Base-by-base conservation (phyloP, 2,797 vertebrate species). In the Mico argentatus region DNA sequence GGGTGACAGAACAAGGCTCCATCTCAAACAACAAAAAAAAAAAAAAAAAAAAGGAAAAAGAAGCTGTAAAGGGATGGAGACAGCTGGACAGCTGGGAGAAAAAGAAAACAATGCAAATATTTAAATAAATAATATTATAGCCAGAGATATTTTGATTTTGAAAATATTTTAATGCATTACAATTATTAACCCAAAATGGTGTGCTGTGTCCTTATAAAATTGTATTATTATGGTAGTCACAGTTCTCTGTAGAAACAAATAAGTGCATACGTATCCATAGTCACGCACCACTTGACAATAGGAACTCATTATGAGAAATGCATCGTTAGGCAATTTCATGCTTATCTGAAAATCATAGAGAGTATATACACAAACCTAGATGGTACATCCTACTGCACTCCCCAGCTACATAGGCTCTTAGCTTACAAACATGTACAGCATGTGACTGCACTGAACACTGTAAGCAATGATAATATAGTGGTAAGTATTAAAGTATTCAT, bases 51-150 rank as follows among this genome's bases (percentile, higher is more conserved):
- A 55, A 3, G 52, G 52, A 22, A 30, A 52, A 84, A 22, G 0
- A 46, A n/a, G 7, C 10, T 20, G 0, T 26, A 7, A 10, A 39
- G 8, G 22, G 11, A 15, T 0, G 44, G 17, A 52, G 10, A n/a
- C 6, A 17, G 44, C 7, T 4, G 1, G 10, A 26, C 6, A 11
- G 44, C 7, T 4, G 1, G 27, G n/a, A n/a, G 26, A 19, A 9
- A 33, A 79, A 3, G 13, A 14, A 67, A 77, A 22, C 55, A 20
- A 26, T 44, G 14, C 13, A n/a, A 48, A 92, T 27, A 50, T 33
- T 26, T 39, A 22, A 30, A 39, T 3, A 73, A 14, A n/a, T n/a
- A 14, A 50, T 61, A 61, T 20, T 61, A 76, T 26, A 22, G 67
- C 41, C 33, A 82, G 64, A 76, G 4, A 36, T 24, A 73, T 12